Conservation (phyloP, 1,140 invertebrate genomes). For the Ptiloglossa arizonensis region DNA sequence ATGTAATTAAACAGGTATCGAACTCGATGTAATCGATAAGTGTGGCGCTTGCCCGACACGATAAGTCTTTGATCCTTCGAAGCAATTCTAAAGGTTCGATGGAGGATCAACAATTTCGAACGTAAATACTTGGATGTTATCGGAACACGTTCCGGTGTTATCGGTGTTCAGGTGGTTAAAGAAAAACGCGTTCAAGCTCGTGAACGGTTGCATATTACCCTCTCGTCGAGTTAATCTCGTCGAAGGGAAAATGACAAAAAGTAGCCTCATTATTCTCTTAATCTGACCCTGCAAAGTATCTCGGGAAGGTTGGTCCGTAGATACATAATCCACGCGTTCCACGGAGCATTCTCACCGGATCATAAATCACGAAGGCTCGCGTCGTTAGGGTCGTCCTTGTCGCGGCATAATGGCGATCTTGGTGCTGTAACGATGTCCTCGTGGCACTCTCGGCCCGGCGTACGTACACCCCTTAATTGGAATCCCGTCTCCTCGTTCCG, state of each 20-base stretch:
- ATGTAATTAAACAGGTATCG: too few species aligned
- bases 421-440: conserved; percentile 67
- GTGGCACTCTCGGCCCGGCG: conserved; percentile 25
- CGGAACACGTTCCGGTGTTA: too few species aligned
- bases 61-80: too few species aligned
- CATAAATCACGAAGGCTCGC: conserved; percentile 70
- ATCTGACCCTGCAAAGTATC: conserved; percentile 54
- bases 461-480: conserved; percentile 59
- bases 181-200: not conserved
- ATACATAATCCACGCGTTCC: conserved; percentile 60
- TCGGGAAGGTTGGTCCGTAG: conserved; percentile 48
- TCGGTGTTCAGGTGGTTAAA: not conserved
- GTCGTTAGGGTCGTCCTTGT: conserved; percentile 68
- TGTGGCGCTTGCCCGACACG: too few species aligned
- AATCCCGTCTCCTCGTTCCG: conserved; percentile 32
- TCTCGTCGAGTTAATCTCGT: conserved; percentile 34
- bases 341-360: conserved; percentile 46
- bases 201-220: conserved; percentile 41
- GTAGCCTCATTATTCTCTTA: conserved; percentile 60
- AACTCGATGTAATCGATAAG: too few species aligned
- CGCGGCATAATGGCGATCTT: conserved; percentile 66
- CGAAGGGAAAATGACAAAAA: conserved; percentile 36
- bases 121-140: too few species aligned
- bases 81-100: too few species aligned
- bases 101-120: too few species aligned